Evolutionary conservation across 2,797 vertebrate genomes (phyloP).

Genomic region (Chloroceryle inda): DNA sequence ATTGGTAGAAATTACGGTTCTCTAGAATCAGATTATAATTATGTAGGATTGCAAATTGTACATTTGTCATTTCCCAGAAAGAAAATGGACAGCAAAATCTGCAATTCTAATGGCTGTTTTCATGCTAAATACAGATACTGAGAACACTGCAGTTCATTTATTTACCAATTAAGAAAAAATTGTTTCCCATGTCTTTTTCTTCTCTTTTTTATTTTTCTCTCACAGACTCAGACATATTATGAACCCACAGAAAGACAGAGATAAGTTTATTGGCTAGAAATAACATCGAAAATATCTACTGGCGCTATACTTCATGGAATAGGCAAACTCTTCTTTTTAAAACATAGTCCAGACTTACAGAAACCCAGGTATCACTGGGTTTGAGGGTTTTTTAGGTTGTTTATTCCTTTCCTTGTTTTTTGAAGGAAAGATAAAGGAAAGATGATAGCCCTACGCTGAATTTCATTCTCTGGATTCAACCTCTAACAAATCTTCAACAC

Average conservation of each 20-base stretch:
- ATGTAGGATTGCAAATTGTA: conserved; percentile 28
- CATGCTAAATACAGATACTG: not conserved
- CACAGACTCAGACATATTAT: not conserved
- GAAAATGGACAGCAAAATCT: conserved; percentile 47
- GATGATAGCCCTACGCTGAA: not conserved
- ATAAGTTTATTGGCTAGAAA: not conserved
- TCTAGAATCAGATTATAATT: conserved; percentile 46
- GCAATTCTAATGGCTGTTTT: conserved; percentile 45
- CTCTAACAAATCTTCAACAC: not conserved
- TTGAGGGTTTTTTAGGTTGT: not conserved
- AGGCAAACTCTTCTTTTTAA: not conserved
- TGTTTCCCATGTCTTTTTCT: not conserved
- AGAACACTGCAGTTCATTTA: conserved; percentile 1
- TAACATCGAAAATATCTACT: not conserved
- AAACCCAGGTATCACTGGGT: not conserved
- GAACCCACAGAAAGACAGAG: not conserved
- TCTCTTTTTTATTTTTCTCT: not conserved
- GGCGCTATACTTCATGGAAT: not conserved
- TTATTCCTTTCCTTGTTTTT: not conserved
- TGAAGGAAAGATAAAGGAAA: not conserved
- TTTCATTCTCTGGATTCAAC: not conserved
- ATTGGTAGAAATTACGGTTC: conserved; percentile 1
- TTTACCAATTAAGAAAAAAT: conserved; percentile 16
- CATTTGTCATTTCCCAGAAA: conserved; percentile 9
- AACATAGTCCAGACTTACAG: not conserved